phyloP scores from a whole-genome alignment of 1,140 invertebrate species.

The Lucilia sericata region DNA sequence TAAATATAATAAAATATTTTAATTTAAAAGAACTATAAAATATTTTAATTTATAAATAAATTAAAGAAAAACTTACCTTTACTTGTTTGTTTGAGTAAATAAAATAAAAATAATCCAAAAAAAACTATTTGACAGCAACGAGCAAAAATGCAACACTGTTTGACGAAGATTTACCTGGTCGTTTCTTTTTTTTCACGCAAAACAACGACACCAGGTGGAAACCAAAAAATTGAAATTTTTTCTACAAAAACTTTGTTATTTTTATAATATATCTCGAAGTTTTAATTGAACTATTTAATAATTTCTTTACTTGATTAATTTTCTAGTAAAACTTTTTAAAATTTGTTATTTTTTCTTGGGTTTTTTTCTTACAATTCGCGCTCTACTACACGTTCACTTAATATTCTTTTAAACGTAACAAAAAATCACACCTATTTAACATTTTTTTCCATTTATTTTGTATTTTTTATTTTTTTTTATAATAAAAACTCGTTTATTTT shows the following conservation, averaged over 20 bases:
- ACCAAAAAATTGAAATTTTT: neutral
- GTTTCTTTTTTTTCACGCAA: neutral
- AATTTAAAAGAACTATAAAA: neutral
- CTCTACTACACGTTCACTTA: neutral
- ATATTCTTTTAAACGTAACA: neutral
- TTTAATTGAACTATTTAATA: neutral
- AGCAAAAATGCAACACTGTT: neutral
- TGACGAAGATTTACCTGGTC: neutral
- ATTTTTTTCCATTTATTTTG: neutral
- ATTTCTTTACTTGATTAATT: neutral
- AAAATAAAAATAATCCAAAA: neutral
- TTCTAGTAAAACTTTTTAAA: neutral
- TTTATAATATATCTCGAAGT: neutral
- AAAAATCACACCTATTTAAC: slow-evolving; percentile 3
- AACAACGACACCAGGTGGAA: neutral
- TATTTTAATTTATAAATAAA: neutral
- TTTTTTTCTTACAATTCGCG: neutral
- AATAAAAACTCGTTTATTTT: slow-evolving; percentile 24
- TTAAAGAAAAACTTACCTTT: slow-evolving; percentile 3
- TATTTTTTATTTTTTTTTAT: neutral
- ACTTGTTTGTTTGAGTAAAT: neutral
- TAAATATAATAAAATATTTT: neutral
- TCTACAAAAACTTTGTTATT: neutral
- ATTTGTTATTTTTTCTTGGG: neutral
- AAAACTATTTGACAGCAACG: neutral